Base-by-base conservation (phyloP, 2,888 invertebrate genomes). In the Orthosia incerta region DNA sequence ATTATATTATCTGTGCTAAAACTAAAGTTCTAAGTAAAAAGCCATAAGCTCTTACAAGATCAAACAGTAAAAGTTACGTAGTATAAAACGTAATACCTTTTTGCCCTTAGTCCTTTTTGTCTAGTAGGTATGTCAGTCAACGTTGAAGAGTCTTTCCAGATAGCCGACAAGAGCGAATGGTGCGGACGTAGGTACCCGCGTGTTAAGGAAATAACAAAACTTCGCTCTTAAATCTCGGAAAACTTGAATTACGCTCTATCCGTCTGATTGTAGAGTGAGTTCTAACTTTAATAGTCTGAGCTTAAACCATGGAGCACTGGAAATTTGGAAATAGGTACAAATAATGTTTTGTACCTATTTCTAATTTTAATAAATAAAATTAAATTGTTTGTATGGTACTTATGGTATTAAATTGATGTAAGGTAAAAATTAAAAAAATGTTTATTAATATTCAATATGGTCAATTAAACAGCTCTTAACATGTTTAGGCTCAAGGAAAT, bases 121-220 rank as follows among this genome's bases (percentile, higher is more conserved):
- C 16, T 67, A 57, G 60, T 51, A 61, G 20, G 20, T 60, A 26
- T 20, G 78, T 68, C 69, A 61, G 78, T 61, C 60, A 61, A 48
- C 26, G 46, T 82, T 51, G 78, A 76, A 26, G 3, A 48, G 57
- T 53, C 20, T 82, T 77, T 82, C 78, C 69, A 61, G 51, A n/a
- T n/a, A 57, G 46, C 31, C 16, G 46, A 23, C 55, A 51, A 31
- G 26, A n/a, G 26, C 9, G 26, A 16, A 15, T 20, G 76, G 15
- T 31, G 16, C 50, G n/a, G 50, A 39, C 39, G 39, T 39, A 39
- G 39, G 9, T 39, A 39, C 39, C 39, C 9, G 31, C 4, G 51
- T 53, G 51, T 66, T 67, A 46, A 23, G 20, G 11, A 55, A 55
- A 82, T 76, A 51, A 82, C 60, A 76, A 55, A 55, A 50, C 15